phyloP scores from a whole-genome alignment of 1,140 invertebrate species.

The Hormaphis cornu region DNA sequence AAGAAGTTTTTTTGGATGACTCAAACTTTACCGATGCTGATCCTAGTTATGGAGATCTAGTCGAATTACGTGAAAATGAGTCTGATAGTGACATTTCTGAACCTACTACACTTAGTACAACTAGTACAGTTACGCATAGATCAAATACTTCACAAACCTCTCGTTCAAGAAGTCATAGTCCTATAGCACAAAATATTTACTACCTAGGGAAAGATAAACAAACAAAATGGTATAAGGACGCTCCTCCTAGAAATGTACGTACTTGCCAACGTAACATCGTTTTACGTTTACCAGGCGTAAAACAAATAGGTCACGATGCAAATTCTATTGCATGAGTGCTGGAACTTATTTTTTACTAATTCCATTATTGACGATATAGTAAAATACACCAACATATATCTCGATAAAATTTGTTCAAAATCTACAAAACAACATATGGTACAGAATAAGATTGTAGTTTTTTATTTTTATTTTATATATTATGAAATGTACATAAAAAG shows the following conservation, averaged over 20 bases:
- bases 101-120: too few species aligned
- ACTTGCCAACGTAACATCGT: slow-evolving; percentile 24
- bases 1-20: neutral
- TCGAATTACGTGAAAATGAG: neutral
- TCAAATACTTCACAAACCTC: too few species aligned
- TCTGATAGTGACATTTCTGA: too few species aligned
- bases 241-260: slow-evolving; percentile 1
- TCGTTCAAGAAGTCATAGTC: too few species aligned
- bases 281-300: slow-evolving; percentile 24
- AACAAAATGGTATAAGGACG: slow-evolving; percentile 9
- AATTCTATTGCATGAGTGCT: slow-evolving; percentile 26
- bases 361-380: slow-evolving; percentile 24
- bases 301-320: slow-evolving; percentile 3
- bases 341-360: slow-evolving; percentile 29
- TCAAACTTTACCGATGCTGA: neutral
- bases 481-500: too few species aligned
- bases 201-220: neutral
- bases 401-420: neutral
- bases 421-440: neutral
- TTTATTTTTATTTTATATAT: too few species aligned
- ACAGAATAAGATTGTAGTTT: neutral
- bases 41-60: neutral
- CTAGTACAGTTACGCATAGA: too few species aligned
- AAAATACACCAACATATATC: slow-evolving; percentile 31
- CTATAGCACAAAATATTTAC: too few species aligned